phyloP scores from a whole-genome alignment of 2,113 vertebrate genomes.

The Hyaena hyaena region DNA sequence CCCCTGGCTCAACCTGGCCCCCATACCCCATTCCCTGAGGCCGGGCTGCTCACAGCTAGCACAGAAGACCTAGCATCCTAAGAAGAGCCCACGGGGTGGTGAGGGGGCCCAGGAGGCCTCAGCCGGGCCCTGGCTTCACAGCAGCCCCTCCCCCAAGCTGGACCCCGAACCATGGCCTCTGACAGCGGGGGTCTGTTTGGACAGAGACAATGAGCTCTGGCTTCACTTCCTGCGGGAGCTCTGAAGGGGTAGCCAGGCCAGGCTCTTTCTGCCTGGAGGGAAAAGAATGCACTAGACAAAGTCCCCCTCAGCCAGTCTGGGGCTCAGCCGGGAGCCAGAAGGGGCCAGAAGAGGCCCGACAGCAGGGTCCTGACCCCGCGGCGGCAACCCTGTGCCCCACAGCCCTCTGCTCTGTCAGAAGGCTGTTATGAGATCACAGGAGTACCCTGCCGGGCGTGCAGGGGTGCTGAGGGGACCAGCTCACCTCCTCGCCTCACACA shows the following conservation, averaged over 20 bases:
- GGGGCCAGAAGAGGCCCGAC: slow-evolving; percentile 23
- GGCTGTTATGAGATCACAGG: slow-evolving; percentile 66
- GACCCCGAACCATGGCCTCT: slow-evolving; percentile 53
- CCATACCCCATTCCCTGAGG: neutral
- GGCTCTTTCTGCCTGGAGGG: slow-evolving; percentile 74
- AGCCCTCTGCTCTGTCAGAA: neutral
- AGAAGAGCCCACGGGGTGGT: neutral
- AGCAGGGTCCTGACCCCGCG: slow-evolving; percentile 66
- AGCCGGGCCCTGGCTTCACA: neutral
- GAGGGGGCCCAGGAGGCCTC: neutral
- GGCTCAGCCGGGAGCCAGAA: slow-evolving; percentile 48
- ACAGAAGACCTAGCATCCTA: neutral
- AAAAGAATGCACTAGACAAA: slow-evolving; percentile 76
- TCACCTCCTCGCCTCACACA: neutral
- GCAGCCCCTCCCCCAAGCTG: slow-evolving; percentile 60
- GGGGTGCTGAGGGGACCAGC: neutral
- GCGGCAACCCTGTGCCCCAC: neutral
- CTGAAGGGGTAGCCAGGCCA: slow-evolving; percentile 52
- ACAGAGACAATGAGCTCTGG: slow-evolving; percentile 72
- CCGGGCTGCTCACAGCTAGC: neutral
- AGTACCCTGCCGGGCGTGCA: neutral
- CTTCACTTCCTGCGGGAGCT: slow-evolving; percentile 72
- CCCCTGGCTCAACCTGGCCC: neutral
- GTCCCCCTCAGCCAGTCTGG: slow-evolving; percentile 58
- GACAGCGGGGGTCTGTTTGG: slow-evolving; percentile 76